Evolutionary conservation across 2,113 vertebrate species (phyloP), one percentile per base, ranked within the genome.

Genomic region (Triplophysa siluroides): DNA sequence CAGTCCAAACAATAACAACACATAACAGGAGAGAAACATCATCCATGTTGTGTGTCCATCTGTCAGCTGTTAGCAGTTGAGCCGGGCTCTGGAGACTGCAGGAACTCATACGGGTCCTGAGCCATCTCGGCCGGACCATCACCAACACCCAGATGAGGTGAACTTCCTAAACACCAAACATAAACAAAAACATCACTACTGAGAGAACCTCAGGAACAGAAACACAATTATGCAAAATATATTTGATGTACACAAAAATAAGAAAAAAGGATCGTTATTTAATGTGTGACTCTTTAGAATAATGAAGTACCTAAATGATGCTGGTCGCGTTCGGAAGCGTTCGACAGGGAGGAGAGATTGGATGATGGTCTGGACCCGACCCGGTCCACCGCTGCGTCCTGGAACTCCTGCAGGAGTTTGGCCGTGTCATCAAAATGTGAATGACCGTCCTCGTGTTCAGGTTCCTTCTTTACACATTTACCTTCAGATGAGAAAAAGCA

Each of bases 341-440:
- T 98, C 77, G 98, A 99, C 74, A 98, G 93, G 4, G 98, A 99
- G 78, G 96, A 98, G 85, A 99, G 89, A 84, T 98, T 98, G 65
- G 98, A 99, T 0, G 98, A 97, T 0, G 97, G 97, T 79, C 95
- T 93, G 50, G 97, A 99, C 80, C 96, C 95, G 4, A 96, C 95
- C 29, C 96, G 88, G 66, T 99, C 97, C 0, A 93, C 94, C 85
- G 98, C 96, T 0, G 93, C 94, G 29, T 98, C 96, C 50, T 99
- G 97, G 81, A 98, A 95, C 83, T 98, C 98, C 89, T 98, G 98
- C 50, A 99, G 88, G 19, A 99, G 92, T 86, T 97, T 97, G 3
- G 97, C 90, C 7, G 96, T 91, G 54, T 98, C 97, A 0, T 98
- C 96, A 89, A 97, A 93, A 83, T 95, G 93, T 84, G 95, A 92